A percentile compares a stretch with the other conserved stretches of the same genome.
Conservation (phyloP, 2,113 vertebrate species). For the Macquaria ambigua region DNA sequence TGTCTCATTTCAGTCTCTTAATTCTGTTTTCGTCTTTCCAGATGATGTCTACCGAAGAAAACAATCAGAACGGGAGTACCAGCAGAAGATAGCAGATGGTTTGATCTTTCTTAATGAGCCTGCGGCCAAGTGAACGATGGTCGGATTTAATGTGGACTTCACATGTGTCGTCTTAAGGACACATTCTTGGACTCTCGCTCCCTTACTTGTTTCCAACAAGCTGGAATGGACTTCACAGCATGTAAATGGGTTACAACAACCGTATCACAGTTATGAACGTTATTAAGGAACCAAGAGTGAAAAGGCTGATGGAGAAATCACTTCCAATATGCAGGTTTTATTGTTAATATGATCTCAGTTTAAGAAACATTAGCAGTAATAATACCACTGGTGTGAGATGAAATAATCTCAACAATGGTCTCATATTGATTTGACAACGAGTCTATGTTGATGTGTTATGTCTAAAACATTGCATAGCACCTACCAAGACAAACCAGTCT, state of each 20-base stretch:
- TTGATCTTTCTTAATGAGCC: slow-evolving; percentile 63
- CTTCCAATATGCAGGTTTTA: slow-evolving; percentile 68
- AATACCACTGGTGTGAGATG: slow-evolving; percentile 11
- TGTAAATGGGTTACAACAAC: neutral
- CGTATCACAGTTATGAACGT: neutral
- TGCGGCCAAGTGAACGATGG: slow-evolving; percentile 73
- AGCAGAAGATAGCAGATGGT: slow-evolving; percentile 84
- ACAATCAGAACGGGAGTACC: slow-evolving; percentile 88
- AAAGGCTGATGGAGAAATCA: slow-evolving; percentile 27
- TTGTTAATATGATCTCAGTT: slow-evolving; percentile 50
- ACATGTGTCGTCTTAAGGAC: neutral
- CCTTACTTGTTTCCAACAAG: slow-evolving; percentile 10
- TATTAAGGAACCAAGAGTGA: slow-evolving; percentile 5
- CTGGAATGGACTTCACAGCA: neutral
- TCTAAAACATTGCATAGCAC: slow-evolving; percentile 14
- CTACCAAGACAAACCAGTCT: slow-evolving; percentile 7
- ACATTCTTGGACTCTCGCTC: slow-evolving; percentile 25
- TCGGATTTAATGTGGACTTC: slow-evolving; percentile 18
- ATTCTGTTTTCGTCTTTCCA: slow-evolving; percentile 66
- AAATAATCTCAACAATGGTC: slow-evolving; percentile 4
- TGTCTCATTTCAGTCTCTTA: slow-evolving; percentile 4
- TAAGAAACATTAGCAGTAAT: slow-evolving; percentile 23
- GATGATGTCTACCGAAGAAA: slow-evolving; percentile 99
- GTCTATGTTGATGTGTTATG: neutral
- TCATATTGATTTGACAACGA: neutral